Percentiles rank a stretch among this genome's conserved stretches.
Evolutionary conservation across 1,140 invertebrate species (phyloP).

Genomic region (Dinoponera quadriceps): DNA sequence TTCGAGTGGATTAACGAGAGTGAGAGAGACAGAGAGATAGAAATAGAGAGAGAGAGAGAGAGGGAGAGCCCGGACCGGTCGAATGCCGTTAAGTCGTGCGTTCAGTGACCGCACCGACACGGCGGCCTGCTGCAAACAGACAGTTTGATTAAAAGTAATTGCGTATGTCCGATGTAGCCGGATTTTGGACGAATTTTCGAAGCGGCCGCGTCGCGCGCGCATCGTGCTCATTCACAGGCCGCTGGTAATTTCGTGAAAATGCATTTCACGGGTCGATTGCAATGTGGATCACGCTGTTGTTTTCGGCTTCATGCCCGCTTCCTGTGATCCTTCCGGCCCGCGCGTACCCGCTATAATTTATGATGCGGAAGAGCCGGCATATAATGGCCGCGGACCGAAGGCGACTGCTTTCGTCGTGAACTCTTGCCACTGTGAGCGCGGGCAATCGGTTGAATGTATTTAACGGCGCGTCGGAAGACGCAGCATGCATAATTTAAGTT

Average conservation of each 20-base stretch:
- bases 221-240: slow-evolving; percentile 32
- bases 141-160: slow-evolving; percentile 64
- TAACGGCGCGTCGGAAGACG: slow-evolving; percentile 39
- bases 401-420: slow-evolving; percentile 39
- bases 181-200: slow-evolving; percentile 60
- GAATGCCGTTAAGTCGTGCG: slow-evolving; percentile 44
- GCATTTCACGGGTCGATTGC: slow-evolving; percentile 43
- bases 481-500: slow-evolving; percentile 40
- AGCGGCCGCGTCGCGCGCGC: slow-evolving; percentile 47
- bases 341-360: slow-evolving; percentile 59
- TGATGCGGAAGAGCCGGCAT: slow-evolving; percentile 51
- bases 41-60: slow-evolving; percentile 21
- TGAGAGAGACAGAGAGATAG: background rate
- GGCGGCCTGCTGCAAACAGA: slow-evolving; percentile 48
- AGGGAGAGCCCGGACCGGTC: background rate
- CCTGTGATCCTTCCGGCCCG: slow-evolving; percentile 56
- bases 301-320: slow-evolving; percentile 58
- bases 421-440: slow-evolving; percentile 22
- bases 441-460: slow-evolving; percentile 56
- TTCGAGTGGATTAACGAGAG: slow-evolving; percentile 21
- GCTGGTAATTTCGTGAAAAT: slow-evolving; percentile 44
- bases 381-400: slow-evolving; percentile 50
- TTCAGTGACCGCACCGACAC: slow-evolving; percentile 56
- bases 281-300: slow-evolving; percentile 60
- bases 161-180: slow-evolving; percentile 30